Percentiles rank a stretch among this genome's conserved stretches.
phyloP scores from a whole-genome alignment of 2,113 vertebrate genomes.

The Petromus typicus region DNA sequence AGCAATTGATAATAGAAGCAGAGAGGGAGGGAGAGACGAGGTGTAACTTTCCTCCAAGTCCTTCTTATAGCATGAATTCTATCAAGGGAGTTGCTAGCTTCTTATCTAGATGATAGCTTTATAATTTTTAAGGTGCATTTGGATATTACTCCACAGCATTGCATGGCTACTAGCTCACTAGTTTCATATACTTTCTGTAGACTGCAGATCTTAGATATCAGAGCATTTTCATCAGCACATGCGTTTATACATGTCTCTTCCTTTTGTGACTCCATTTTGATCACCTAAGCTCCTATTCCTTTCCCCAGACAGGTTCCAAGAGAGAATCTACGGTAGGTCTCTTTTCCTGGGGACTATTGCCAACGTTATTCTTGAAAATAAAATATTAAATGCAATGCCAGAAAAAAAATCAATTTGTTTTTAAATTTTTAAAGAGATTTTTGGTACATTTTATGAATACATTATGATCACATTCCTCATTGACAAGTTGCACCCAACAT shows the following conservation, averaged over 20 bases:
- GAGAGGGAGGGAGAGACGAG: not conserved
- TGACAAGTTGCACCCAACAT: no score
- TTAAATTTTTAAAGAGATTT: no score
- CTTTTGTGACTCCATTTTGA: conserved; percentile 81
- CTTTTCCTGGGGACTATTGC: conserved; percentile 68
- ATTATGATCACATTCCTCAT: no score
- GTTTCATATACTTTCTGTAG: conserved; percentile 79
- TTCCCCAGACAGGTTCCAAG: conserved; percentile 69
- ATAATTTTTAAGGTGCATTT: conserved; percentile 54
- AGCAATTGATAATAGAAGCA: conserved; percentile 54
- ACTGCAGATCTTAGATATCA: conserved; percentile 67
- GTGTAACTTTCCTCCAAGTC: conserved; percentile 62
- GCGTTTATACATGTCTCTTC: conserved; percentile 75
- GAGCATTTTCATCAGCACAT: conserved; percentile 79
- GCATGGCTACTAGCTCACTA: conserved; percentile 75
- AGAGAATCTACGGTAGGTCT: conserved; percentile 59
- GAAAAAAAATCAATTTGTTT: not conserved
- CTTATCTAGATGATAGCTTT: conserved; percentile 40
- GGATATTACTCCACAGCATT: conserved; percentile 10
- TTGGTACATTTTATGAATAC: no score
- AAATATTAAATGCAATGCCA: conserved; percentile 27
- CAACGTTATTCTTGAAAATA: conserved; percentile 75
- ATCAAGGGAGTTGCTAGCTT: conserved; percentile 79
- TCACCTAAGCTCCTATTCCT: conserved; percentile 77
- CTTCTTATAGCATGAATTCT: conserved; percentile 66